Evolutionary conservation across 2,888 invertebrate species (phyloP).

Genomic region (Hypomecis atomaria): DNA sequence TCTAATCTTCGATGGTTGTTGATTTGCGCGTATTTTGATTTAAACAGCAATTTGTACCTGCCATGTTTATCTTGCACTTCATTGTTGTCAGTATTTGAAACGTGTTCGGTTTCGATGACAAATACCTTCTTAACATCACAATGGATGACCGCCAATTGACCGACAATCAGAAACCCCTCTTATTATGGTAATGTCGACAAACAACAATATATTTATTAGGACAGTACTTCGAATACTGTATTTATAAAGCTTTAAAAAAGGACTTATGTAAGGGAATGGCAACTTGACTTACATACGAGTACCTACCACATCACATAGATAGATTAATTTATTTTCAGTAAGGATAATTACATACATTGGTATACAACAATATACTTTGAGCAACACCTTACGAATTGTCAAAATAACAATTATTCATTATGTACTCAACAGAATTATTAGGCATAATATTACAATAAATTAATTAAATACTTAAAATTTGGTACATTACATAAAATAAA

Average conservation of each 20-base stretch:
- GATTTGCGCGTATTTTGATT: conserved; percentile 41
- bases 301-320: too few relatives aligned
- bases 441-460: too few relatives aligned
- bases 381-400: too few relatives aligned
- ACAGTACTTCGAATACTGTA: conserved; percentile 9
- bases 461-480: too few relatives aligned
- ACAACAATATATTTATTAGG: conserved; percentile 19
- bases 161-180: conserved; percentile 57
- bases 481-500: too few relatives aligned
- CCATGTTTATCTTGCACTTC: conserved; percentile 49
- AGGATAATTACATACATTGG: too few relatives aligned
- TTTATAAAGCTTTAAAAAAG: conserved; percentile 4
- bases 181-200: conserved; percentile 66
- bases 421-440: too few relatives aligned
- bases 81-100: conserved; percentile 43
- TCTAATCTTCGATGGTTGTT: conserved; percentile 37
- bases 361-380: too few relatives aligned
- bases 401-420: too few relatives aligned
- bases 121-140: conserved; percentile 72
- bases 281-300: too few relatives aligned
- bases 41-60: conserved; percentile 52
- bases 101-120: conserved; percentile 63
- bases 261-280: not conserved
- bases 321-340: too few relatives aligned
- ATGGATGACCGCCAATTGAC: conserved; percentile 61